Evolutionary conservation across 2,113 vertebrate species (phyloP), one percentile per base, ranked within the genome.

Genomic region (Plestiodon gilberti): DNA sequence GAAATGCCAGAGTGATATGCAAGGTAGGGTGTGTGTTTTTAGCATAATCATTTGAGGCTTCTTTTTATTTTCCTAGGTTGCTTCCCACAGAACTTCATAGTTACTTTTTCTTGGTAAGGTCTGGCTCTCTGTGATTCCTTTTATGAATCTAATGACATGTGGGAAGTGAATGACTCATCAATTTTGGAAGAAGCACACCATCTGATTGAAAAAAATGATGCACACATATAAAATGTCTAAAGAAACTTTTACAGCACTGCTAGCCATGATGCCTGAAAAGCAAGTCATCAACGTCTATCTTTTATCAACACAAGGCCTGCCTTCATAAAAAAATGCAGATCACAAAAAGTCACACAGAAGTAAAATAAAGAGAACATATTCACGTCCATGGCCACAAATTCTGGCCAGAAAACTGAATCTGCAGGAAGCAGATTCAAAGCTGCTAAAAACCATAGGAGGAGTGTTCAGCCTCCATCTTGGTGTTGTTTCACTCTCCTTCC

Each of bases 201-300:
- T 81, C 73, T 81, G 74, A 83, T 90, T 81, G 77, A 89, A 90
- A 69, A 87, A 67, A 87, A 83, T 86, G 78, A 82, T 82, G 90
- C 64, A 88, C 88, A 71, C 52, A 73, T 86, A 92, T 82, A 78
- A 86, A 48, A 55, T 78, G 82, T 92, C 87, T 84, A 90, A 90
- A 88, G 89, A 91, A 91, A 92, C 75, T 79, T 70, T 87, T 83
- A 70, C 33, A 85, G 74, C 74, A 57, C 87, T 83, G 74, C 77
- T 76, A 84, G 71, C 81, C 78, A 82, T 55, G 86, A 73, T 85
- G 88, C 77, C 75, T 89, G 87, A 70, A 83, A 90, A 79, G 52
- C 14, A 30, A 88, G 83, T 88, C 74, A 79, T n/a, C 43, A 78
- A 18, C 4, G 4, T 62, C 78, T 62, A 55, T 6, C 7, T 61